These are phyloP conservation scores for Zingel zingel DNA, from an alignment of 2,113 vertebrate genomes.

Conservation along the genomic window DNA sequence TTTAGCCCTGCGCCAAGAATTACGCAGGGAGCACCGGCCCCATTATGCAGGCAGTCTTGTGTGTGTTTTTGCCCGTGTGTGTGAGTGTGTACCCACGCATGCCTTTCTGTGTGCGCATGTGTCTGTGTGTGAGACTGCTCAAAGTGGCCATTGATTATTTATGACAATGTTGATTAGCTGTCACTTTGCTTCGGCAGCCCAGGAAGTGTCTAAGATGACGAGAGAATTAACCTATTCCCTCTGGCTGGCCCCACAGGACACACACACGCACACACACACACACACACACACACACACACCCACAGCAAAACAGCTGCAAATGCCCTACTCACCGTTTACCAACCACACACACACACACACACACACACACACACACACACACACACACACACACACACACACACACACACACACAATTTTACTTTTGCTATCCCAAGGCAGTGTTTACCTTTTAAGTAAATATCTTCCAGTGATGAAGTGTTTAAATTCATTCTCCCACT, in stretches of 20 bases:
- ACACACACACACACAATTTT: slow-evolving; percentile 45
- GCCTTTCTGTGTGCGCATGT: slow-evolving; percentile 62
- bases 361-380: slow-evolving; percentile 6
- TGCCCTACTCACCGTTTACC: slow-evolving; percentile 60
- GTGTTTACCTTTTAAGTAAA: slow-evolving; percentile 80
- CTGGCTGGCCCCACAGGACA: slow-evolving; percentile 74
- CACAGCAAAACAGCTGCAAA: slow-evolving; percentile 71
- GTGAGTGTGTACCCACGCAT: slow-evolving; percentile 38
- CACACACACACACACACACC: slow-evolving; percentile 24
- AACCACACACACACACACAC: slow-evolving; percentile 49
- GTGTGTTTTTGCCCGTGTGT: slow-evolving; percentile 51
- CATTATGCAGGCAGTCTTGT: slow-evolving; percentile 79
- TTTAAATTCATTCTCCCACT: slow-evolving; percentile 73
- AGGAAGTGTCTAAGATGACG: slow-evolving; percentile 88
- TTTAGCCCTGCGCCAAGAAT: slow-evolving; percentile 79
- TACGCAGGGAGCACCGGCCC: slow-evolving; percentile 81
- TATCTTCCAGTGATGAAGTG: slow-evolving; percentile 73
- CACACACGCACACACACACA: slow-evolving; percentile 60
- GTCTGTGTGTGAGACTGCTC: slow-evolving; percentile 66
- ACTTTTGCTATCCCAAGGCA: slow-evolving; percentile 74
- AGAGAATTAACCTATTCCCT: slow-evolving; percentile 87
- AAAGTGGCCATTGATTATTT: slow-evolving; percentile 90
- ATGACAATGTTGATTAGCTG: slow-evolving; percentile 91
- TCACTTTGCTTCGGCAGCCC: slow-evolving; percentile 86
- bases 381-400: slow-evolving; percentile 21